Percentiles rank a stretch among this genome's conserved stretches.
Conservation (phyloP, 1,140 invertebrate genomes). For the Chymomyza costata region DNA sequence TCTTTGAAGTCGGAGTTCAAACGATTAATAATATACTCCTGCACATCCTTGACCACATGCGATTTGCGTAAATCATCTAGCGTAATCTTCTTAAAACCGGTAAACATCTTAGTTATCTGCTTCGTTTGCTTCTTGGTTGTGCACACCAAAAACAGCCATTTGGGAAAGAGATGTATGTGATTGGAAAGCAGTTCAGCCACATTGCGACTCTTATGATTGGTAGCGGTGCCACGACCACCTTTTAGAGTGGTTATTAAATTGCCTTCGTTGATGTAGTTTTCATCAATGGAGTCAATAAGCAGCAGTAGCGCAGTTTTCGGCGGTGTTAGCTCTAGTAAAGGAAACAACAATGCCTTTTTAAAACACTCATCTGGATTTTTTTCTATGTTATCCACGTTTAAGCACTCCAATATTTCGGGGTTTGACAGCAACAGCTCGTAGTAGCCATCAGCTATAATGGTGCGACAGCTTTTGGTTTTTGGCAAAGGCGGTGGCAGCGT, state of each 20-base stretch:
- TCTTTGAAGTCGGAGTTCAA: slow-evolving; percentile 85
- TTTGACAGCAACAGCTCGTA: slow-evolving; percentile 86
- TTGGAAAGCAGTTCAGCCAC: slow-evolving; percentile 91
- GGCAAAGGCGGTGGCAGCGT: slow-evolving; percentile 78
- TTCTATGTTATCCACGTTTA: slow-evolving; percentile 80
- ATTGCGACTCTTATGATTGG: slow-evolving; percentile 79
- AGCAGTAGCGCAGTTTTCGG: slow-evolving; percentile 90
- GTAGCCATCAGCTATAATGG: slow-evolving; percentile 85
- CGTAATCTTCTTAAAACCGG: slow-evolving; percentile 94
- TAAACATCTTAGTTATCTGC: slow-evolving; percentile 92
- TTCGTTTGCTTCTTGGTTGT: slow-evolving; percentile 92
- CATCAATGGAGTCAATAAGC: slow-evolving; percentile 94
- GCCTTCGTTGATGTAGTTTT: slow-evolving; percentile 78
- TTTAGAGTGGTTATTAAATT: slow-evolving; percentile 72
- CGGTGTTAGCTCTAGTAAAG: slow-evolving; percentile 87
- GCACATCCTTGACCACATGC: slow-evolving; percentile 92
- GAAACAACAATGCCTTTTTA: slow-evolving; percentile 90
- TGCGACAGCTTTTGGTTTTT: slow-evolving; percentile 80
- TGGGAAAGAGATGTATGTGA: slow-evolving; percentile 94
- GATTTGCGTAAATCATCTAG: slow-evolving; percentile 93
- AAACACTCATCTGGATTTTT: slow-evolving; percentile 93
- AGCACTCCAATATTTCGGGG: slow-evolving; percentile 81
- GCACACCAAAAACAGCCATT: slow-evolving; percentile 93
- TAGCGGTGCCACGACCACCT: slow-evolving; percentile 69
- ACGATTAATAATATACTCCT: slow-evolving; percentile 94